A percentile compares a stretch with the other conserved stretches of the same genome.
phyloP scores from a whole-genome alignment of 1,140 invertebrate genomes.

The Leptoteleia sp. region DNA sequence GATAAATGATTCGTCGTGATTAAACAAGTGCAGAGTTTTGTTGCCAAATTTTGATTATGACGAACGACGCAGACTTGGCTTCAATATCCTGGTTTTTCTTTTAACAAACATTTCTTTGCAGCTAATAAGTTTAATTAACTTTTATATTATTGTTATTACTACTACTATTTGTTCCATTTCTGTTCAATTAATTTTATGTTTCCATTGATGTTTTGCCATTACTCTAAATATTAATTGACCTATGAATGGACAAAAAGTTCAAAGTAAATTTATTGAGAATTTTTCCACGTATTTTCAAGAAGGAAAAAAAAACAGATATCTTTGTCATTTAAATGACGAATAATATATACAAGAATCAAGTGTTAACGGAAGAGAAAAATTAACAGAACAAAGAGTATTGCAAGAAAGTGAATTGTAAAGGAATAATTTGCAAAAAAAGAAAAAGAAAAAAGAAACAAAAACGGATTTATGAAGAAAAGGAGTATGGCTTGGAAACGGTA shows the following conservation, averaged over 20 bases:
- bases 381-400: no score
- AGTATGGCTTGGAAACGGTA: constrained; percentile 1
- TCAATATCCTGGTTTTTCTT: constrained; percentile 5
- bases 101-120: constrained; percentile 3
- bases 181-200: background rate
- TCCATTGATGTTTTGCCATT: constrained; percentile 5
- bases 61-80: constrained; percentile 13
- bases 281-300: no score
- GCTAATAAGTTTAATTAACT: no score
- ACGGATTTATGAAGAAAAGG: constrained; percentile 25
- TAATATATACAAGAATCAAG: no score
- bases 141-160: no score
- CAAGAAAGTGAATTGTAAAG: no score
- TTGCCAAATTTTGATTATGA: constrained; percentile 22
- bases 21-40: constrained; percentile 18
- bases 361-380: no score
- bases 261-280: no score
- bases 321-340: no score
- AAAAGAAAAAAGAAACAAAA: constrained; percentile 7
- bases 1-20: constrained; percentile 20
- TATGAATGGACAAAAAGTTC: background rate
- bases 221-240: background rate
- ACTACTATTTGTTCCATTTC: no score
- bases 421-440: no score
- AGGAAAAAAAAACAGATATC: no score